Conservation (phyloP, 2,888 invertebrate species). For the Anarsia innoxiella region DNA sequence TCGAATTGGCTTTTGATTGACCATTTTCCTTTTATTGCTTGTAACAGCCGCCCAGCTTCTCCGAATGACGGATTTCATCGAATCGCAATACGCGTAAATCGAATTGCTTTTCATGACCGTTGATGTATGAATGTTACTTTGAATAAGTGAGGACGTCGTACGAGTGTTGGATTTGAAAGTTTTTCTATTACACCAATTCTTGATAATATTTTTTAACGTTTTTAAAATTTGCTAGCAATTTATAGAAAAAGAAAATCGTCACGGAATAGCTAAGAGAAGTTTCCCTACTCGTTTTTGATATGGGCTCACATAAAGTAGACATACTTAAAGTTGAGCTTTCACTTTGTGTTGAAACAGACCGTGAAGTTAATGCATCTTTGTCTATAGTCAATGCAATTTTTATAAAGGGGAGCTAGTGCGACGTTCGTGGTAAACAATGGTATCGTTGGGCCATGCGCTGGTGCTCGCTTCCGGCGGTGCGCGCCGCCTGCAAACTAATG, state of each 20-base stretch:
- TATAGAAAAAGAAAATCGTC: too few species aligned
- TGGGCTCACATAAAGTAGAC: too few species aligned
- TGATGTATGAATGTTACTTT: constrained; percentile 4
- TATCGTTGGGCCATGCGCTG: constrained; percentile 10
- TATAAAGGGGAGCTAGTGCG: constrained; percentile 10
- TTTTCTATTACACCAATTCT: too few species aligned
- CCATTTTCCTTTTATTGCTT: constrained; percentile 5
- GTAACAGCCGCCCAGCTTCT: not conserved
- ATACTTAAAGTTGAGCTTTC: constrained; percentile 6
- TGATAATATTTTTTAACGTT: too few species aligned
- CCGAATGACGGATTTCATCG: not conserved
- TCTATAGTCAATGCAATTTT: constrained; percentile 6
- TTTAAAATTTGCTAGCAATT: too few species aligned
- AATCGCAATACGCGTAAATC: constrained; percentile 4
- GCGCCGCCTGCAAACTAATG: constrained; percentile 17
- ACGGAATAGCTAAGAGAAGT: too few species aligned
- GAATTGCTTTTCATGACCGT: not conserved
- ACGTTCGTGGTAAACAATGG: constrained; percentile 13
- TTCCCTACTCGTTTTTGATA: too few species aligned
- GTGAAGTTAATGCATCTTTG: constrained; percentile 5
- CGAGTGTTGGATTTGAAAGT: too few species aligned
- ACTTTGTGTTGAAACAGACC: constrained; percentile 6
- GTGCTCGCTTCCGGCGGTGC: constrained; percentile 20
- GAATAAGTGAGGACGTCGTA: too few species aligned
- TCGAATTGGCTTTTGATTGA: not conserved